Evolutionary conservation across 2,113 vertebrate species (phyloP), one percentile per base, ranked within the genome.

Genomic region (Siniperca chuatsi): DNA sequence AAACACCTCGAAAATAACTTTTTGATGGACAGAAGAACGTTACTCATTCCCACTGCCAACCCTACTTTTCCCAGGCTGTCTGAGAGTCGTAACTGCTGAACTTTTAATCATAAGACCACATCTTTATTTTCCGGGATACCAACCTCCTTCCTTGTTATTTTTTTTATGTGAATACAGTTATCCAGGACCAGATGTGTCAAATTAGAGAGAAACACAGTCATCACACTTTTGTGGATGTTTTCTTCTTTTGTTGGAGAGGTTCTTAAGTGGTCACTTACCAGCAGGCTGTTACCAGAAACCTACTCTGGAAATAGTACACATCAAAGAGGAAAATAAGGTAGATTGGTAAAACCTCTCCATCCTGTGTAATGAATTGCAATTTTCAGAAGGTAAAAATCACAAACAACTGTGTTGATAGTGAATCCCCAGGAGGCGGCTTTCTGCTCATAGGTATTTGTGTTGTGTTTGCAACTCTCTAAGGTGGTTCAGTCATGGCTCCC

Each of bases 401-500:
- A 13, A 60, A 61, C 2, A 13, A 15, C 48, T 48, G 18, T 52
- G 62, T 21, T 13, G 37, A 76, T 57, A 48, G 3, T 0, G 21
- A 29, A 55, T 75, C 67, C 54, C 29, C 82, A 54, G 70, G 65
- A 16, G 71, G 73, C 40, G 4, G 4, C 77, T 54, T 71, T 42
- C 57, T 10, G 82, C 79, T 83, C 8, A 15, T 57, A 3, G 67
- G 1, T 44, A 9, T 85, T 8, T 77, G 66, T 77, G 81, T 15
- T 0, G 54, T 66, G 75, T 80, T 60, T 81, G 40, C 44, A 16
- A 37, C 81, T 25, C 71, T 83, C 0, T 33, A 55, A 72, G 54
- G 69, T 66, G 81, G 52, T 82, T 85, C 0, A 76, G 82, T 58
- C 80, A 50, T 4, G 60, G 48, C 67, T 76, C 21, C 40, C 83